phyloP scores from a whole-genome alignment of 2,888 invertebrate species.

The Bibio marci region DNA sequence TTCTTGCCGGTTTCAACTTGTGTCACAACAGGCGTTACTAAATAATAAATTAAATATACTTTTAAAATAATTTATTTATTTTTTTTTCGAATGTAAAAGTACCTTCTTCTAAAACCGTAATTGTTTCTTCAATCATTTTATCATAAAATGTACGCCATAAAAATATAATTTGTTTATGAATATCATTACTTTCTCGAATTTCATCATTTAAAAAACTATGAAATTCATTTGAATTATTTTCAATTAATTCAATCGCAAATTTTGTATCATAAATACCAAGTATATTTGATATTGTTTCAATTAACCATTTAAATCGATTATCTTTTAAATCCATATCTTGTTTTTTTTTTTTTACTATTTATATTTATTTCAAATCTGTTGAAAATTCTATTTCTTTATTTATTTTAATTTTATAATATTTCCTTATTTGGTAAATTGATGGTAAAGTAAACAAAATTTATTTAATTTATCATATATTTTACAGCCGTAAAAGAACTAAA shows the following conservation, averaged over 20 bases:
- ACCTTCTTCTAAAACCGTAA: conserved; percentile 57
- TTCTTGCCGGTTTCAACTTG: conserved; percentile 7
- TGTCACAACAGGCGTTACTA: too few relatives aligned
- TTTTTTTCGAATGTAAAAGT: too few relatives aligned
- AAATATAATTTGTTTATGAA: conserved; percentile 43
- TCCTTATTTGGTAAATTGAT: too few relatives aligned
- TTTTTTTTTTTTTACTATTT: background rate
- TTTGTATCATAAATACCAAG: conserved; percentile 24
- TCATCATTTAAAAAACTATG: conserved; percentile 36
- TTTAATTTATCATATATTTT: too few relatives aligned
- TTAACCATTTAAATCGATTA: conserved; percentile 50
- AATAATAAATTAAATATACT: too few relatives aligned
- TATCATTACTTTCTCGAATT: conserved; percentile 28
- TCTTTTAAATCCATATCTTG: conserved; percentile 23
- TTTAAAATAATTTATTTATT: too few relatives aligned
- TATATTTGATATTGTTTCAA: conserved; percentile 34
- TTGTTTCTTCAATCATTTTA: conserved; percentile 56
- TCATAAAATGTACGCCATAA: conserved; percentile 53
- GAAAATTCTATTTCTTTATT: too few relatives aligned
- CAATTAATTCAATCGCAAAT: conserved; percentile 19
- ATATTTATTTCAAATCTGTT: too few relatives aligned
- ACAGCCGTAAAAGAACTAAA: too few relatives aligned
- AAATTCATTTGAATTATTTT: conserved; percentile 35
- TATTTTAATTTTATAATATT: too few relatives aligned
- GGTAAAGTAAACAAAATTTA: too few relatives aligned